Conservation (phyloP, 2,797 vertebrate genomes). For the Taeniopygia guttata region DNA sequence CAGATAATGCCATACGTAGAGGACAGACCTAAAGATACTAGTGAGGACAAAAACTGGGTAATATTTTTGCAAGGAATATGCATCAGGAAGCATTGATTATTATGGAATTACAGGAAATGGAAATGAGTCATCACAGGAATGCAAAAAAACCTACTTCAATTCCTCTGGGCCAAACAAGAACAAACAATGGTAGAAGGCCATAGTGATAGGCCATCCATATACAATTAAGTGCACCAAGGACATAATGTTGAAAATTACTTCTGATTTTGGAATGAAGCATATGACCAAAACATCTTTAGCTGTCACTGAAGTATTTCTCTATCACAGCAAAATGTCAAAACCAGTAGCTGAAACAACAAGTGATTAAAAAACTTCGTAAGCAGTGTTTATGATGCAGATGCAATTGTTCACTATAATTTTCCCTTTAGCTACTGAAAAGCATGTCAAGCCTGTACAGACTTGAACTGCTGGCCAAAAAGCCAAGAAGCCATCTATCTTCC, state of each 20-base stretch:
- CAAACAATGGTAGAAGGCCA: neutral
- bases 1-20: neutral
- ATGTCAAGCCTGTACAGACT: neutral
- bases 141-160: neutral
- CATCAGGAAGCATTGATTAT: neutral
- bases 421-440: neutral
- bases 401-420: neutral
- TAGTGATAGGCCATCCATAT: neutral
- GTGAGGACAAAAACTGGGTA: neutral
- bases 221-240: neutral
- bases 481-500: neutral
- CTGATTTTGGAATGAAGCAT: neutral
- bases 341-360: neutral
- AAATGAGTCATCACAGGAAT: conserved; percentile 4
- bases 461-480: neutral
- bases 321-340: neutral
- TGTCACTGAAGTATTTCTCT: neutral
- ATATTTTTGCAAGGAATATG: neutral
- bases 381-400: neutral
- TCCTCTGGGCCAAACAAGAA: neutral
- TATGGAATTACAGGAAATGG: neutral
- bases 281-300: neutral
- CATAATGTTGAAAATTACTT: neutral
- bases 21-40: neutral
- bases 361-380: neutral